Conservation (phyloP, 2,797 vertebrate species). For the Sternarchorhynchus goeldii region DNA sequence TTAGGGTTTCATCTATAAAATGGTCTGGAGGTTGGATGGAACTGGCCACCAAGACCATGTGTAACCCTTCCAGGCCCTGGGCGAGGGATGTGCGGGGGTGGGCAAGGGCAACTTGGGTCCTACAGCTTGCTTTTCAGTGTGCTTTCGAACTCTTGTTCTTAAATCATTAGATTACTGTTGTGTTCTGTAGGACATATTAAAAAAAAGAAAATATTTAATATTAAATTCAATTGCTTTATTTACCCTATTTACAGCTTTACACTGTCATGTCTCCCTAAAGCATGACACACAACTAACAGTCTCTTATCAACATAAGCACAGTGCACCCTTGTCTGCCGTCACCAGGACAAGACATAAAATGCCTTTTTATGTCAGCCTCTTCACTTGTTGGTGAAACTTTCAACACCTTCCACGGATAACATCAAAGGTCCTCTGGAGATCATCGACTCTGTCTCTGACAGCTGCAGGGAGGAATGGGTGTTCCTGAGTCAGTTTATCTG, state of each 20-base stretch:
- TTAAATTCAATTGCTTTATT: not conserved
- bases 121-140: not conserved
- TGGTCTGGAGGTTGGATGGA: constrained; percentile 37
- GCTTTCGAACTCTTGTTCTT: not conserved
- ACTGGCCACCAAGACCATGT: constrained; percentile 52
- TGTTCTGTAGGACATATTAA: not conserved
- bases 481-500: constrained; percentile 20
- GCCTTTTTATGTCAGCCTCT: constrained; percentile 58
- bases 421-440: constrained; percentile 57
- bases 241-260: not conserved
- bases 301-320: constrained; percentile 49
- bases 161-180: not conserved
- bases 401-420: constrained; percentile 52
- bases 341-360: constrained; percentile 49
- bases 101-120: too few relatives aligned
- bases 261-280: not conserved
- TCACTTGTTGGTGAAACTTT: constrained; percentile 49
- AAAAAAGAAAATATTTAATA: not conserved
- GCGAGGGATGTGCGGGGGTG: not conserved
- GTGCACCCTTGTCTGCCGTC: constrained; percentile 44
- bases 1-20: constrained; percentile 21
- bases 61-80: constrained; percentile 10
- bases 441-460: constrained; percentile 45
- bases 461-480: constrained; percentile 5
- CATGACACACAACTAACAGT: constrained; percentile 26